A percentile compares a stretch with the other conserved stretches of the same genome.
phyloP scores from a whole-genome alignment of 2,113 vertebrate genomes.

The Neoarius graeffei region DNA sequence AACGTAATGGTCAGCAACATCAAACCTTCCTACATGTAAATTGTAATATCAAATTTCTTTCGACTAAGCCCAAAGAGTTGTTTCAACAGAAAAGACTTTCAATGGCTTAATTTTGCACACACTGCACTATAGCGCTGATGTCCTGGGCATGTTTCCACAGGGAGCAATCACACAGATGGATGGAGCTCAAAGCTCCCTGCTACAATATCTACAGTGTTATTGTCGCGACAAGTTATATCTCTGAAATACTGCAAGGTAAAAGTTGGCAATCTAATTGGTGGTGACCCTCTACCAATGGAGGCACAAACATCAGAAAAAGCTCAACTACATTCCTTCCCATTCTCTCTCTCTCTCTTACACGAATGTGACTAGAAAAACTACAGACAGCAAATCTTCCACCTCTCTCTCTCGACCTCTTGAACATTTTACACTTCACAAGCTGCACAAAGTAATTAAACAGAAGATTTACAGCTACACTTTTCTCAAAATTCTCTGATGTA shows the following conservation, averaged over 20 bases:
- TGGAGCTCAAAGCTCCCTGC: not conserved
- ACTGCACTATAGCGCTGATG: not conserved
- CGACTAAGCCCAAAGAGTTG: not conserved
- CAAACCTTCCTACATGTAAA: too few relatives aligned
- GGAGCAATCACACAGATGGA: constrained; percentile 22
- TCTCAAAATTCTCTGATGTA: not conserved
- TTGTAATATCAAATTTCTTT: too few relatives aligned
- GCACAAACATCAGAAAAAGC: not conserved
- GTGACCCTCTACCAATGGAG: not conserved
- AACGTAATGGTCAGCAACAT: not conserved
- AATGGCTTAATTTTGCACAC: constrained; percentile 1
- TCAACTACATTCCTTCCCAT: not conserved
- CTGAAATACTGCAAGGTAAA: not conserved
- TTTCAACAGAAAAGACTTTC: not conserved
- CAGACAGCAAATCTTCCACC: not conserved
- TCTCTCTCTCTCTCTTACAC: not conserved
- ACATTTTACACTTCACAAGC: not conserved
- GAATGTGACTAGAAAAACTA: not conserved
- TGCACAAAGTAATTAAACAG: not conserved
- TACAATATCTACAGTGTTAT: not conserved
- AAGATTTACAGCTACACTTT: not conserved
- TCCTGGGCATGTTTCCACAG: not conserved
- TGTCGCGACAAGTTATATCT: not conserved
- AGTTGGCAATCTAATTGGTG: not conserved
- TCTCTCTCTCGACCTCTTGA: not conserved